A percentile compares a stretch with the other conserved stretches of the same genome.
Conservation (phyloP, 2,888 invertebrate genomes). For the Agapetus fuscipes region DNA sequence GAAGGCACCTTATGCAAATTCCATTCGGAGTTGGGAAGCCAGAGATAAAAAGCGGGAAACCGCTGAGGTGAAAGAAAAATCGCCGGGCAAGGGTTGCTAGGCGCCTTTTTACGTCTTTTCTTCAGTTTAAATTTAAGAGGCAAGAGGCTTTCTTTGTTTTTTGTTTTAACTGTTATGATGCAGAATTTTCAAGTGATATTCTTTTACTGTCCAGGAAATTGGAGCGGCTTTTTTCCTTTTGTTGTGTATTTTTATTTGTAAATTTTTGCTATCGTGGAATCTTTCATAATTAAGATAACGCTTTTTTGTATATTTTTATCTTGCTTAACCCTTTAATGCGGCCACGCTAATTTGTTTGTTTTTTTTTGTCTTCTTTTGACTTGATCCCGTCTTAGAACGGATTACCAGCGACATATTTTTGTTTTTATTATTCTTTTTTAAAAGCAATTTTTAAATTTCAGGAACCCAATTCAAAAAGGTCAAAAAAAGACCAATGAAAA, state of each 20-base stretch:
- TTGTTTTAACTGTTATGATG: conserved; percentile 16
- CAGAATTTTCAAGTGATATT: conserved; percentile 14
- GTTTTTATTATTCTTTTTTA: no score
- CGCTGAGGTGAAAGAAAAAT: conserved; percentile 17
- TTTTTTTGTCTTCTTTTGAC: no score
- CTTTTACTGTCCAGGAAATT: conserved; percentile 4
- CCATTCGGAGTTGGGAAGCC: conserved; percentile 8
- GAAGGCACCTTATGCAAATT: conserved; percentile 13
- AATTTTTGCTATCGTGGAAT: no score
- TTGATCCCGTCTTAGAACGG: no score
- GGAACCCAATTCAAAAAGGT: not conserved
- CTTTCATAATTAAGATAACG: no score
- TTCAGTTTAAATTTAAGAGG: conserved; percentile 12
- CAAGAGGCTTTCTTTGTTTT: conserved; percentile 17
- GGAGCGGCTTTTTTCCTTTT: not conserved
- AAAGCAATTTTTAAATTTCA: no score
- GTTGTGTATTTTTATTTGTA: not conserved
- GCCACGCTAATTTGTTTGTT: no score
- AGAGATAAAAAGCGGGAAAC: conserved; percentile 15
- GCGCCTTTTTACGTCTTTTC: conserved; percentile 12
- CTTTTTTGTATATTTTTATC: no score
- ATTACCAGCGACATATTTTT: no score
- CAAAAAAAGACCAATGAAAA: no score
- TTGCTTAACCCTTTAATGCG: no score
- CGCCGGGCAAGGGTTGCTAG: conserved; percentile 13